Evolutionary conservation across 2,888 invertebrate genomes (phyloP).

Genomic region (Pristionchus mayeri): DNA sequence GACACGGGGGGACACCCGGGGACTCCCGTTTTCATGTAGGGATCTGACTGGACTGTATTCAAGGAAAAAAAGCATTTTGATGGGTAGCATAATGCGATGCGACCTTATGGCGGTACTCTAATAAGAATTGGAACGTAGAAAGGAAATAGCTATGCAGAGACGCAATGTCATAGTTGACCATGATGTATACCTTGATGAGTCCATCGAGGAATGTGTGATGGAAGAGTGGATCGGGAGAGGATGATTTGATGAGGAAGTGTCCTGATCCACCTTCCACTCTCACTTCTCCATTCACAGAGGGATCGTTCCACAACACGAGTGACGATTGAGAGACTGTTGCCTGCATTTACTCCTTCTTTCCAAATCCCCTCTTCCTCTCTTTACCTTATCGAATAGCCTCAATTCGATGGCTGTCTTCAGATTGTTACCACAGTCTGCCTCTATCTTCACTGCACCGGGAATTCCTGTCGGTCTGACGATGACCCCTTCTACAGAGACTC

Average conservation of each 20-base stretch:
- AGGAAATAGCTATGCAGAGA: too few relatives aligned
- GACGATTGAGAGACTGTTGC: conserved; percentile 7
- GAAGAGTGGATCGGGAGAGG: background rate
- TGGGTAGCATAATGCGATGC: too few relatives aligned
- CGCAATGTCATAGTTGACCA: too few relatives aligned
- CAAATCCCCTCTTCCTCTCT: too few relatives aligned
- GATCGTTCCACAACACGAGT: conserved; percentile 67
- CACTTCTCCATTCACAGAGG: conserved; percentile 54
- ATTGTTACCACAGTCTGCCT: background rate
- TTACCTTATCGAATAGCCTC: conserved; percentile 33
- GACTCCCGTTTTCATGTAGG: too few relatives aligned
- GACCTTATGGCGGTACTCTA: too few relatives aligned
- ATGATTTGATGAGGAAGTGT: conserved; percentile 55
- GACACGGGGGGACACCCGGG: too few relatives aligned
- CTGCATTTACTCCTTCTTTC: too few relatives aligned
- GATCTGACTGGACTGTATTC: too few relatives aligned
- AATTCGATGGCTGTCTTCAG: conserved; percentile 3
- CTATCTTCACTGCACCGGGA: conserved; percentile 5
- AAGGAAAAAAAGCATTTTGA: too few relatives aligned
- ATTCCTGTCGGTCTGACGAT: background rate
- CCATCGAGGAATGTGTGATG: background rate
- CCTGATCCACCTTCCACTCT: conserved; percentile 69
- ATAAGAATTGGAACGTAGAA: too few relatives aligned
- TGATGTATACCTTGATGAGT: conserved; percentile 19
- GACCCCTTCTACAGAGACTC: background rate